A percentile compares a stretch with the other conserved stretches of the same genome.
Conservation (phyloP, 2,888 invertebrate genomes). For the Brachyptera risi region DNA sequence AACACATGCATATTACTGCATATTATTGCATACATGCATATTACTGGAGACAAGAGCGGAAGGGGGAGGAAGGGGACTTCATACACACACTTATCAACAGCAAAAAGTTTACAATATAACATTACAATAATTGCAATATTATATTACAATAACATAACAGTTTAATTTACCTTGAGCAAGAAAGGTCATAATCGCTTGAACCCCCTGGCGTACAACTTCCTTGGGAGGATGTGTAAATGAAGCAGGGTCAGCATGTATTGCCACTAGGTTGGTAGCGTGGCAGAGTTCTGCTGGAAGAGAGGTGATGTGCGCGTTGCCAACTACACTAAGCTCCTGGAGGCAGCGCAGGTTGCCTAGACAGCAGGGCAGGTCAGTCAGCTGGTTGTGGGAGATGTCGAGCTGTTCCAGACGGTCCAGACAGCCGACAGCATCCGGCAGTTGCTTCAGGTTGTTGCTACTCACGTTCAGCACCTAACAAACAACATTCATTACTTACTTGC, state of each 20-base stretch:
- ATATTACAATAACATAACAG: too few species aligned
- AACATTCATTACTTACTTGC: too few species aligned
- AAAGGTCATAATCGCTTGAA: constrained; percentile 61
- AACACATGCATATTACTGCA: too few species aligned
- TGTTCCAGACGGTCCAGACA: constrained; percentile 58
- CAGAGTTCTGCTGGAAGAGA: constrained; percentile 62
- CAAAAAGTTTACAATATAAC: too few species aligned
- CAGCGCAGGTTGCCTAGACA: constrained; percentile 58
- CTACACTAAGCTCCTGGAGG: constrained; percentile 58
- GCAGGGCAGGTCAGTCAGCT: constrained; percentile 59
- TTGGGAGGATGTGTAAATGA: constrained; percentile 62
- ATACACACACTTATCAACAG: too few species aligned
- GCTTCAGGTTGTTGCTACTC: constrained; percentile 65
- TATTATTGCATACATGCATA: too few species aligned
- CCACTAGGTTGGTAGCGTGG: constrained; percentile 56
- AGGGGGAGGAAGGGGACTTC: too few species aligned
- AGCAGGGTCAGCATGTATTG: constrained; percentile 58
- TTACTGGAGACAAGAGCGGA: too few species aligned
- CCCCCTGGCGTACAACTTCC: constrained; percentile 56
- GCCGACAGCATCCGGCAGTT: constrained; percentile 65
- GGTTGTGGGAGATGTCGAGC: constrained; percentile 68
- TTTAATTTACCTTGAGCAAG: constrained; percentile 51
- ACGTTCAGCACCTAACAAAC: constrained; percentile 73
- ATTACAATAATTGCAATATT: too few species aligned
- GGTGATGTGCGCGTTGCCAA: constrained; percentile 55